These are phyloP conservation scores for Bubo bubo DNA, from an alignment of 2,113 vertebrate genomes.

Conservation along the genomic window DNA sequence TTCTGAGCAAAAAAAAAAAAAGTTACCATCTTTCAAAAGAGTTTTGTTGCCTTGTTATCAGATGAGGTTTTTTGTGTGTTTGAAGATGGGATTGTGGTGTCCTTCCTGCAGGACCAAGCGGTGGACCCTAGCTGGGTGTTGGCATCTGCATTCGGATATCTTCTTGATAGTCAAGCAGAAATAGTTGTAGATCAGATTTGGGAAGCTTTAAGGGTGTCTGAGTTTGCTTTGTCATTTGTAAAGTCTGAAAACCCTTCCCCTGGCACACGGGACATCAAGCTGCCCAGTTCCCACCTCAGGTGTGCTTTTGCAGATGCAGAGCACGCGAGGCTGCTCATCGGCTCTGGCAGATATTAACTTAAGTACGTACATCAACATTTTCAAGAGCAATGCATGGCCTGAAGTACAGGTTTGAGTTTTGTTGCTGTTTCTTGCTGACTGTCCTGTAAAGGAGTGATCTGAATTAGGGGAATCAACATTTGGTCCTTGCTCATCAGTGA, in stretches of 20 bases:
- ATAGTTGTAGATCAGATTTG: not conserved
- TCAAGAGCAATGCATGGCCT: not conserved
- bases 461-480: not conserved
- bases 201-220: not conserved
- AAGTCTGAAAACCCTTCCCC: not conserved
- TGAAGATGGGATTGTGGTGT: not conserved
- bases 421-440: not conserved
- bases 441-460: too few species aligned
- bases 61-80: not conserved
- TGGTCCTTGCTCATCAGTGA: accelerated
- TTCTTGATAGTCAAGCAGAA: too few species aligned
- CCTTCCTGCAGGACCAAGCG: not conserved
- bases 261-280: accelerated
- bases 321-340: accelerated
- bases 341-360: not conserved
- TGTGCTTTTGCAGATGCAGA: not conserved
- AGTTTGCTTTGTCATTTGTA: not conserved
- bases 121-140: not conserved
- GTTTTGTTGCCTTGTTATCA: not conserved
- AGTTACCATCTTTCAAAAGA: not conserved
- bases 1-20: not conserved
- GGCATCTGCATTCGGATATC: not conserved
- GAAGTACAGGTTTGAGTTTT: not conserved
- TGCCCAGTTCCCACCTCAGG: accelerated
- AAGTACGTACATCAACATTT: accelerated